Base-by-base conservation (phyloP, 2,888 invertebrate species). In the Cerastis leucographa region DNA sequence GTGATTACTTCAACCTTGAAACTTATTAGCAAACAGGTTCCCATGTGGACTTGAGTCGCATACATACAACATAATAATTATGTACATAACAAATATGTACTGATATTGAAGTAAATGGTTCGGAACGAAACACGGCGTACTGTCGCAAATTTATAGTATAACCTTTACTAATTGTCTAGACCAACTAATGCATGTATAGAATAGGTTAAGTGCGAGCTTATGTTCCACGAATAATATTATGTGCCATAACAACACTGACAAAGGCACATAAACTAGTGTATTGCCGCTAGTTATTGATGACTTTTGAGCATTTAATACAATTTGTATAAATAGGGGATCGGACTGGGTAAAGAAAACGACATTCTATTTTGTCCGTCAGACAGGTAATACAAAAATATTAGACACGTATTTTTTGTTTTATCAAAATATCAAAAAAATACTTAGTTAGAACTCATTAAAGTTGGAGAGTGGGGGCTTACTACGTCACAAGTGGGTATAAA, bases 1-100 rank as follows among this genome's bases (percentile, higher is more conserved):
- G 66, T 71, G 22, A 80, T 81, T 62, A 80, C 25, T 82, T 78
- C 25, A 59, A 74, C 81, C 83, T 78, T 82, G 78, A 74, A 42
- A 44, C 54, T 68, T 64, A 64, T 74, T 71, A 78, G 56, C 70
- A 54, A 67, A 71, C 56, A 56, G 40, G 42, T 74, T 65, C 22
- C 40, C 35, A 71, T 29, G 67, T 44, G 29, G n/a, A 54, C 64
- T 40, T 8, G 19, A 62, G 51, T 59, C 71, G 35, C 49, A 44
- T n/a, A 14, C 35, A 35, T 8, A 25, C 64, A 64, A 42, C 40
- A 64, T n/a, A 1, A 51, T 51, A 35, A 35, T 11, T 19, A 25
- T n/a, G 5, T 49, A 14, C 25, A 54, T 49, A 42, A 25, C 74
- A 42, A 54, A 74, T 59, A 68, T 25, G n/a, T 51, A 8, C 22